Percentiles rank a stretch among this genome's conserved stretches.
These are phyloP conservation scores for Pempheris klunzingeri DNA, from an alignment of 2,797 vertebrate genomes.

Conservation along the genomic window DNA sequence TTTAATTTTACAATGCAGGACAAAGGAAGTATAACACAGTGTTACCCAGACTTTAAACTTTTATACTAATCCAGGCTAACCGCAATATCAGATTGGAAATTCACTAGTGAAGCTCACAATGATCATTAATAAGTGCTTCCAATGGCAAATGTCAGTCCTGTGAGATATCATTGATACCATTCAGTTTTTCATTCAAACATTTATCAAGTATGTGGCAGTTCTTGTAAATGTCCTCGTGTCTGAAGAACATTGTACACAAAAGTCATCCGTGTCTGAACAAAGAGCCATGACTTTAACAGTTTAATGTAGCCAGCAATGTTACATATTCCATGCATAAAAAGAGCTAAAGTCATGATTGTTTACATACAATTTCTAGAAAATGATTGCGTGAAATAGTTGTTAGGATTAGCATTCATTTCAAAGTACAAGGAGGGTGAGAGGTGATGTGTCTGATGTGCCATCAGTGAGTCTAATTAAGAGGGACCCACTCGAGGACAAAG, in stretches of 20 bases:
- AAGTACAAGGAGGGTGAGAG: conserved; percentile 15
- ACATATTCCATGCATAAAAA: background rate
- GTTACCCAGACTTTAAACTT: background rate
- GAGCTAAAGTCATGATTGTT: background rate
- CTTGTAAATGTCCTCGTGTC: background rate
- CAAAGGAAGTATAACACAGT: no score
- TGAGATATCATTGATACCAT: background rate
- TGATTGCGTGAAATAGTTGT: background rate
- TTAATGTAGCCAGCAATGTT: background rate
- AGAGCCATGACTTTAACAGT: background rate
- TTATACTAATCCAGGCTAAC: no score
- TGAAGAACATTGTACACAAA: background rate
- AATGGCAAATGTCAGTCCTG: background rate
- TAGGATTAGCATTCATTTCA: conserved; percentile 18
- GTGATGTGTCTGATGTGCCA: conserved; percentile 4
- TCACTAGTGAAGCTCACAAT: no score
- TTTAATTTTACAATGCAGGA: no score
- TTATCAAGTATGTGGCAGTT: background rate
- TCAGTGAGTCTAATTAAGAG: conserved; percentile 45
- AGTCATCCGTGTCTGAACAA: background rate
- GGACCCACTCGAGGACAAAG: background rate
- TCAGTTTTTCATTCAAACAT: background rate
- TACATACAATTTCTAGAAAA: background rate
- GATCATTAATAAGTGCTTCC: background rate
- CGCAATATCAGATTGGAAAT: background rate